phyloP scores from a whole-genome alignment of 2,888 invertebrate species.

The Drosophila meridionalis region DNA sequence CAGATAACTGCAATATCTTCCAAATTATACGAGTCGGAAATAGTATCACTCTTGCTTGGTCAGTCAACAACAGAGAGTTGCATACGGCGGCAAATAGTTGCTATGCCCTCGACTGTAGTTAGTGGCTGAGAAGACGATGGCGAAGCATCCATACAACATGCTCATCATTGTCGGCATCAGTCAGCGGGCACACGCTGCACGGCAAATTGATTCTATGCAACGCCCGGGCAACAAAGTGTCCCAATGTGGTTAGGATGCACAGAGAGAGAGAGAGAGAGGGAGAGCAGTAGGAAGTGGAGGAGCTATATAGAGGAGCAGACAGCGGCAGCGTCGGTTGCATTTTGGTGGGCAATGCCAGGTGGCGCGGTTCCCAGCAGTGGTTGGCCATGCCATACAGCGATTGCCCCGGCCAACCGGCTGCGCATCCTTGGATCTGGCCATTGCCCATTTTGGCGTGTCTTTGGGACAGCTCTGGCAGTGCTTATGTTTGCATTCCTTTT shows the following conservation, averaged over 20 bases:
- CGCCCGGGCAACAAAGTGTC: conserved; percentile 58
- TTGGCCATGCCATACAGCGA: not conserved
- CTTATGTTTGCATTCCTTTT: conserved; percentile 81
- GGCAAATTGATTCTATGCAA: conserved; percentile 63
- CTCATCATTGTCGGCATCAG: conserved; percentile 42
- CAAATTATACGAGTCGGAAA: not conserved
- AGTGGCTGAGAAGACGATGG: conserved; percentile 5
- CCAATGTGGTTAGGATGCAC: conserved; percentile 49
- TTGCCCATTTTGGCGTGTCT: conserved; percentile 43
- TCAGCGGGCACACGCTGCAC: conserved; percentile 45
- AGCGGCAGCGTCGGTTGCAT: conserved; percentile 33
- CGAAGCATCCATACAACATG: conserved; percentile 15
- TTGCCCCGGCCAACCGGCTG: conserved; percentile 10
- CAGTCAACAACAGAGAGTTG: not conserved
- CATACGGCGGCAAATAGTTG: conserved; percentile 20
- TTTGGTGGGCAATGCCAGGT: conserved; percentile 60
- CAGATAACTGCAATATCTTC: not conserved
- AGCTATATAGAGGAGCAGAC: not conserved
- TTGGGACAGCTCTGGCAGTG: conserved; percentile 63
- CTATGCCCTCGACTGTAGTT: conserved; percentile 22
- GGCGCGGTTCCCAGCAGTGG: conserved; percentile 64
- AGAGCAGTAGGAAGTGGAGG: not conserved
- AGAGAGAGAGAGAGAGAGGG: not conserved
- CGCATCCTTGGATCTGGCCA: conserved; percentile 20
- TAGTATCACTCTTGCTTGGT: not conserved